Evolutionary conservation across 2,888 invertebrate genomes (phyloP).

Genomic region (Eilema depressum): DNA sequence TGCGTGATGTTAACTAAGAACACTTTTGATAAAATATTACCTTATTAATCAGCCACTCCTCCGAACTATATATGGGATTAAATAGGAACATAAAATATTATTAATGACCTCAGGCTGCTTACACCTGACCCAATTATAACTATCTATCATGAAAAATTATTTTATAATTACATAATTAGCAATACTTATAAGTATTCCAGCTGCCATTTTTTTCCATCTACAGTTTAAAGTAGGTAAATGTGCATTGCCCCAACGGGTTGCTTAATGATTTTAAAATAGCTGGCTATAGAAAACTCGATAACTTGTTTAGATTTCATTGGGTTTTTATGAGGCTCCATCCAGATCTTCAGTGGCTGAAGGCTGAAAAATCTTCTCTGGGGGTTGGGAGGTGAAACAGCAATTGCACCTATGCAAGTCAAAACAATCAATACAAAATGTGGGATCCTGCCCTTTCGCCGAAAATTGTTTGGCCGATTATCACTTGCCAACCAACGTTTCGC

Average conservation of each 20-base stretch:
- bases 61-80: neutral
- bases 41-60: neutral
- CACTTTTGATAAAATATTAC: neutral
- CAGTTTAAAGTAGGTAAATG: neutral
- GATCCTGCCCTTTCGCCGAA: no score
- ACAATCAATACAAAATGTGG: no score
- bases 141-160: conserved; percentile 18
- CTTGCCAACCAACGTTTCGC: no score
- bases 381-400: no score
- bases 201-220: conserved; percentile 5
- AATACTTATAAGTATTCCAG: conserved; percentile 16
- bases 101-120: conserved; percentile 34
- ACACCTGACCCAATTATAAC: conserved; percentile 50
- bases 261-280: neutral
- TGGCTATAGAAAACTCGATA: neutral
- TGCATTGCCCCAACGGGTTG: neutral
- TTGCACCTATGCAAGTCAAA: no score
- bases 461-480: no score
- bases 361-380: no score
- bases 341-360: no score
- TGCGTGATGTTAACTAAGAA: neutral
- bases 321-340: no score
- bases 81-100: conserved; percentile 19
- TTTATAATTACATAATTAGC: conserved; percentile 49
- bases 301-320: neutral